Conservation (phyloP, 2,888 invertebrate species). For the Peribatodes rhomboidaria region DNA sequence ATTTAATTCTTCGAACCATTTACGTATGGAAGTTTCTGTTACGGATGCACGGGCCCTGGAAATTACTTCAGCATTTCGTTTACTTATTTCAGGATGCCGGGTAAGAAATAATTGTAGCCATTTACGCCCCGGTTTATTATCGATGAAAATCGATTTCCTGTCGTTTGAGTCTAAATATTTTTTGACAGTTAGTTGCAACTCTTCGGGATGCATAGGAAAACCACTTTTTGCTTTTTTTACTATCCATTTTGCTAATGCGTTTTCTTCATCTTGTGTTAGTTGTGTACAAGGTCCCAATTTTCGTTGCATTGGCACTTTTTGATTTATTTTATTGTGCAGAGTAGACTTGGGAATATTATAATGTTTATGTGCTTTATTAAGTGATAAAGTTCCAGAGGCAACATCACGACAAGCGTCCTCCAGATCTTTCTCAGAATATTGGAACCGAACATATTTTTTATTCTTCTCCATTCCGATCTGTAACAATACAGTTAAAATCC, state of each 20-base stretch:
- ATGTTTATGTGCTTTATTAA: slow-evolving; percentile 18
- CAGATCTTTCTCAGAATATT: slow-evolving; percentile 19
- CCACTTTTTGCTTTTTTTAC: slow-evolving; percentile 29
- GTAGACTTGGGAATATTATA: slow-evolving; percentile 30
- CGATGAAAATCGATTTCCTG: slow-evolving; percentile 20
- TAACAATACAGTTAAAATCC: slow-evolving; percentile 6
- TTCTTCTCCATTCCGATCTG: slow-evolving; percentile 17
- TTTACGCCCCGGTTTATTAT: slow-evolving; percentile 24
- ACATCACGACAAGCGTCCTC: slow-evolving; percentile 16
- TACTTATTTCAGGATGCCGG: slow-evolving; percentile 25
- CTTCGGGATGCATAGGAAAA: slow-evolving; percentile 32
- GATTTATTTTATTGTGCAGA: slow-evolving; percentile 31
- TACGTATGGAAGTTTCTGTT: slow-evolving; percentile 26
- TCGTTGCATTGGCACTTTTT: slow-evolving; percentile 29
- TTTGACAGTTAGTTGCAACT: slow-evolving; percentile 22
- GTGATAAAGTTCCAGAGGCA: slow-evolving; percentile 10
- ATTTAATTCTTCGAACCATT: slow-evolving; percentile 28
- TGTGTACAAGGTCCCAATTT: slow-evolving; percentile 30
- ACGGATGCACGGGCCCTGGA: slow-evolving; percentile 26
- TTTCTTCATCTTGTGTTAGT: slow-evolving; percentile 27
- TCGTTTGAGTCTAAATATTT: slow-evolving; percentile 23
- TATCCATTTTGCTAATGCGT: slow-evolving; percentile 23
- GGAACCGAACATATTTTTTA: slow-evolving; percentile 20
- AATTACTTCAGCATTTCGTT: slow-evolving; percentile 22
- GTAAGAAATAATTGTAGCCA: slow-evolving; percentile 30